Evolutionary conservation across 2,888 invertebrate genomes (phyloP).

Genomic region (Parthenolecanium corni): DNA sequence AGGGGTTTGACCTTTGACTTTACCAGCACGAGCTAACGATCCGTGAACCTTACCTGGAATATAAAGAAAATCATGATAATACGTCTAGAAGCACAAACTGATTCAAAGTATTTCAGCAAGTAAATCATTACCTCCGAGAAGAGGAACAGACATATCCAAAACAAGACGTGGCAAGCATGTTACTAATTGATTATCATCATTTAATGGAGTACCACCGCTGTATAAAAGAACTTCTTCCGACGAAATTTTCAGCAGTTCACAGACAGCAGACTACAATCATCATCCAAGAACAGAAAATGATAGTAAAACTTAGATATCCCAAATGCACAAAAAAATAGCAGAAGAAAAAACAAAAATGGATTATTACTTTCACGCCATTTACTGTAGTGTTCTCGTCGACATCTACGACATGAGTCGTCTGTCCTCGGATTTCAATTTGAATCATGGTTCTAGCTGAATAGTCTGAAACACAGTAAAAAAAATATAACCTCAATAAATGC

Average conservation of each 20-base stretch:
- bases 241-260: slow-evolving; percentile 46
- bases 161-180: slow-evolving; percentile 53
- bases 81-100: too few species aligned
- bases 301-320: neutral
- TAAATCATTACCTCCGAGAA: slow-evolving; percentile 90
- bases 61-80: too few species aligned
- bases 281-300: too few species aligned
- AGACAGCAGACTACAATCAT: slow-evolving; percentile 54
- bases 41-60: slow-evolving; percentile 99
- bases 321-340: neutral
- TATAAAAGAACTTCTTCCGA: slow-evolving; percentile 58
- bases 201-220: slow-evolving; percentile 59
- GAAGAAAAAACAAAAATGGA: neutral
- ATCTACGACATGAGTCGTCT: slow-evolving; percentile 60
- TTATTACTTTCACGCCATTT: slow-evolving; percentile 59
- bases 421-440: slow-evolving; percentile 51
- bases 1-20: slow-evolving; percentile 98
- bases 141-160: slow-evolving; percentile 51
- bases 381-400: slow-evolving; percentile 61
- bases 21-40: slow-evolving; percentile 98
- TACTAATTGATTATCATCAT: slow-evolving; percentile 55
- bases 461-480: too few species aligned
- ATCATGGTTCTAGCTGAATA: too few species aligned
- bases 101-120: too few species aligned
- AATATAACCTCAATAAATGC: too few species aligned